Percentiles rank a stretch among this genome's conserved stretches.
These are phyloP conservation scores for Sula dactylatra DNA, from an alignment of 2,113 vertebrate species.

Conservation along the genomic window DNA sequence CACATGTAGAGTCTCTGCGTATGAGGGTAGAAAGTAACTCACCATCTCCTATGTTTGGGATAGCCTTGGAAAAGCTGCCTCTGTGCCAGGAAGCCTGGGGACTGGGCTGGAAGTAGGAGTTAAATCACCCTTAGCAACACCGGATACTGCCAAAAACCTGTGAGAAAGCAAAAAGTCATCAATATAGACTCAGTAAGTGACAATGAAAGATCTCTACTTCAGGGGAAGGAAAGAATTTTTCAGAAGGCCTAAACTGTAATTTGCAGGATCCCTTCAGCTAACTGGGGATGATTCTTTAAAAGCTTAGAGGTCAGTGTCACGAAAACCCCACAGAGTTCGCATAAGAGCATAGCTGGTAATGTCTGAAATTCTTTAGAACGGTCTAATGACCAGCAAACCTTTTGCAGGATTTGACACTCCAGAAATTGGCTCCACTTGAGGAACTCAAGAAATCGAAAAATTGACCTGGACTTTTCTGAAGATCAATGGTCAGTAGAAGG, in stretches of 20 bases:
- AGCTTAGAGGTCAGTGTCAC: background rate
- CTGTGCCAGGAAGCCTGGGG: background rate
- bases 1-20: accelerated
- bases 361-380: background rate
- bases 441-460: background rate
- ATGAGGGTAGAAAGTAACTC: background rate
- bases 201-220: background rate
- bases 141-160: background rate
- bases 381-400: background rate
- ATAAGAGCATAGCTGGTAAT: background rate
- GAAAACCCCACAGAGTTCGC: background rate
- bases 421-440: background rate
- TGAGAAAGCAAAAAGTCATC: background rate
- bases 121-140: background rate
- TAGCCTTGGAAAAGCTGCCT: background rate
- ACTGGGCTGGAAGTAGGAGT: background rate
- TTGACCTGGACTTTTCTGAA: background rate
- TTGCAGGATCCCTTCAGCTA: background rate
- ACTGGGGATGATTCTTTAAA: background rate
- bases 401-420: background rate
- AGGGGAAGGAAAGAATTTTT: background rate
- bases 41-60: background rate
- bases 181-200: background rate
- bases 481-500: background rate
- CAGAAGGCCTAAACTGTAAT: background rate